phyloP scores from a whole-genome alignment of 1,140 invertebrate species.

The Papilio glaucus region DNA sequence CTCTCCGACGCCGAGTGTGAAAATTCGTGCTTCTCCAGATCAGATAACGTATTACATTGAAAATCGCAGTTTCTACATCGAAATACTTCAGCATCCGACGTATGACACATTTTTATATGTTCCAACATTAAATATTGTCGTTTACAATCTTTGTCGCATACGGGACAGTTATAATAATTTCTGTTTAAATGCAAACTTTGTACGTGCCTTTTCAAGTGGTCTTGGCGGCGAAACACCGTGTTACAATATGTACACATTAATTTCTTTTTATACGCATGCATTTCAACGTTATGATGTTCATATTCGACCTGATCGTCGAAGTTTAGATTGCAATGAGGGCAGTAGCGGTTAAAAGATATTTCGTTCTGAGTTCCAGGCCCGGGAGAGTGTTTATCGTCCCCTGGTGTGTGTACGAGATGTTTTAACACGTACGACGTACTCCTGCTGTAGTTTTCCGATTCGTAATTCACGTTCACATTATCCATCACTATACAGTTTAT shows the following conservation, averaged over 20 bases:
- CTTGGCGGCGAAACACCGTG: conserved; percentile 51
- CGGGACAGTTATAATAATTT: conserved; percentile 51
- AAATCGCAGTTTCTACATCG: conserved; percentile 52
- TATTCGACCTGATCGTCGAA: conserved; percentile 46
- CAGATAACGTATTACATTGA: conserved; percentile 43
- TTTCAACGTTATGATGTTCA: conserved; percentile 49
- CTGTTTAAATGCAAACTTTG: conserved; percentile 51
- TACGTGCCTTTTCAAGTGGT: conserved; percentile 61
- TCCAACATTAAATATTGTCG: conserved; percentile 50
- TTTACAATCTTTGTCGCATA: conserved; percentile 51
- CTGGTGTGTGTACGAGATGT: conserved; percentile 29
- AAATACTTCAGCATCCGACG: conserved; percentile 43
- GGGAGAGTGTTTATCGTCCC: not conserved
- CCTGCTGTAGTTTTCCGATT: conserved; percentile 28
- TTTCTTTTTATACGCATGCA: conserved; percentile 47
- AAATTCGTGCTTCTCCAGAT: conserved; percentile 55
- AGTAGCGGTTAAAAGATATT: conserved; percentile 30
- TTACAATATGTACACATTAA: conserved; percentile 48
- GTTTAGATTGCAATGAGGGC: conserved; percentile 44
- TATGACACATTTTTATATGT: conserved; percentile 57
- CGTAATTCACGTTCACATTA: conserved; percentile 36
- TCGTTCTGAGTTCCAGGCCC: not conserved
- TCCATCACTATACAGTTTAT: conserved; percentile 38
- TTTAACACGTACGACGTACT: conserved; percentile 39
- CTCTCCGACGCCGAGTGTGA: conserved; percentile 45